phyloP scores from a whole-genome alignment of 1,140 invertebrate species.

The Drosophila seguyi region DNA sequence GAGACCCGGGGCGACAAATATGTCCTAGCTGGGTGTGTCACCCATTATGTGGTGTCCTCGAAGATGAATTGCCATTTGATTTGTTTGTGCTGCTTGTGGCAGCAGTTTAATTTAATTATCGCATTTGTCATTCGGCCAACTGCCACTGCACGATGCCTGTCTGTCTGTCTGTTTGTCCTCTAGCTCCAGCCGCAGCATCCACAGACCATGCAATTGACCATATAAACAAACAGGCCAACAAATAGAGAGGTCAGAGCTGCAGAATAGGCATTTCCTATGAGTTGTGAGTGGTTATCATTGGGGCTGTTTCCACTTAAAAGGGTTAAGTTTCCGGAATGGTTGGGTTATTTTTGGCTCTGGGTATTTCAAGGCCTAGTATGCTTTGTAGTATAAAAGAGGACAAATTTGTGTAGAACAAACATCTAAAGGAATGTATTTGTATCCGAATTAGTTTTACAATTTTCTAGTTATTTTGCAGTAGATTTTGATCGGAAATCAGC shows the following conservation, averaged over 20 bases:
- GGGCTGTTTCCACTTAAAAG: neutral
- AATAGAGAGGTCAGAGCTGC: slow-evolving; percentile 16
- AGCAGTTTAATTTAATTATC: slow-evolving; percentile 85
- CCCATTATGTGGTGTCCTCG: slow-evolving; percentile 44
- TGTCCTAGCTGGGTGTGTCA: slow-evolving; percentile 25
- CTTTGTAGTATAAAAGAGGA: too few species aligned
- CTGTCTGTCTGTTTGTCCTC: neutral
- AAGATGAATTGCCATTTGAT: slow-evolving; percentile 84
- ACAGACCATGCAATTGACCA: slow-evolving; percentile 48
- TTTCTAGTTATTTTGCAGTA: neutral
- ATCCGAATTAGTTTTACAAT: neutral
- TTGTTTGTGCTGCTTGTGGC: slow-evolving; percentile 84
- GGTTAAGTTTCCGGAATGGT: neutral
- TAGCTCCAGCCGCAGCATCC: slow-evolving; percentile 15
- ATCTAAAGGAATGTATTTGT: neutral
- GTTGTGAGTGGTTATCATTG: slow-evolving; percentile 6
- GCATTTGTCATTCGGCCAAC: slow-evolving; percentile 83
- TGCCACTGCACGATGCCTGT: slow-evolving; percentile 56
- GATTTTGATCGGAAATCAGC: neutral
- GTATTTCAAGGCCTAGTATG: too few species aligned
- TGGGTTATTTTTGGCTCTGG: neutral
- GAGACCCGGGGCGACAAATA: slow-evolving; percentile 8
- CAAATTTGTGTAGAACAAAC: neutral
- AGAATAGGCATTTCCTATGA: slow-evolving; percentile 8
- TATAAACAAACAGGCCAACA: slow-evolving; percentile 20